Evolutionary conservation across 2,113 vertebrate species (phyloP).

Genomic region (Crotalus horridus): DNA sequence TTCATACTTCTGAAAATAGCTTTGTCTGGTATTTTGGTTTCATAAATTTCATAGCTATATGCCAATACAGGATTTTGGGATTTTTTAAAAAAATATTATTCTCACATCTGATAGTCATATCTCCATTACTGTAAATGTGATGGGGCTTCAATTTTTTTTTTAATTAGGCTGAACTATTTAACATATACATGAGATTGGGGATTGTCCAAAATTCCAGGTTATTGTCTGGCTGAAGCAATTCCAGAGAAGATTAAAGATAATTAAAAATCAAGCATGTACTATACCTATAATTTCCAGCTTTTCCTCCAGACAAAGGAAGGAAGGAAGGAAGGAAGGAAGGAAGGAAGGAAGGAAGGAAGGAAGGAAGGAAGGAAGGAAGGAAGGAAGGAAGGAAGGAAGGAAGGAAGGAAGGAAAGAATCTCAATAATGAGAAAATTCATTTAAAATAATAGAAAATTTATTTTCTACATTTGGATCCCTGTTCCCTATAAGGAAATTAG

Average conservation of each 20-base stretch:
- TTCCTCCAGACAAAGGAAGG: not conserved
- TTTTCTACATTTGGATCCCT: not conserved
- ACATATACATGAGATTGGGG: not conserved
- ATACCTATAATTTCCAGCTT: not conserved
- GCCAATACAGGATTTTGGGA: not conserved
- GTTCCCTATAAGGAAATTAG: not conserved
- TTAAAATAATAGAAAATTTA: not conserved
- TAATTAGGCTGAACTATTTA: not conserved
- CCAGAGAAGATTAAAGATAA: not conserved
- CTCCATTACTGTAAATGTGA: not conserved
- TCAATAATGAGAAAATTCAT: too few relatives aligned
- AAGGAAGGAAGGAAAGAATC: too few relatives aligned
- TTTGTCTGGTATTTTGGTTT: not conserved
- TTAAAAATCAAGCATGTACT: not conserved
- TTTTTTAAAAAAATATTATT: conserved; percentile 35
- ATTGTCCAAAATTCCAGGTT: not conserved
- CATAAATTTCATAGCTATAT: not conserved
- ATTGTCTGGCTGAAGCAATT: not conserved
- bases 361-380: too few relatives aligned
- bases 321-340: too few relatives aligned
- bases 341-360: too few relatives aligned
- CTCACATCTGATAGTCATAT: conserved; percentile 14
- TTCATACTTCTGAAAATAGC: not conserved
- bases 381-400: too few relatives aligned
- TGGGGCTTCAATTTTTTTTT: conserved; percentile 4